Conservation (phyloP, 2,888 invertebrate species). For the Gymnoscelis rufifasciata region DNA sequence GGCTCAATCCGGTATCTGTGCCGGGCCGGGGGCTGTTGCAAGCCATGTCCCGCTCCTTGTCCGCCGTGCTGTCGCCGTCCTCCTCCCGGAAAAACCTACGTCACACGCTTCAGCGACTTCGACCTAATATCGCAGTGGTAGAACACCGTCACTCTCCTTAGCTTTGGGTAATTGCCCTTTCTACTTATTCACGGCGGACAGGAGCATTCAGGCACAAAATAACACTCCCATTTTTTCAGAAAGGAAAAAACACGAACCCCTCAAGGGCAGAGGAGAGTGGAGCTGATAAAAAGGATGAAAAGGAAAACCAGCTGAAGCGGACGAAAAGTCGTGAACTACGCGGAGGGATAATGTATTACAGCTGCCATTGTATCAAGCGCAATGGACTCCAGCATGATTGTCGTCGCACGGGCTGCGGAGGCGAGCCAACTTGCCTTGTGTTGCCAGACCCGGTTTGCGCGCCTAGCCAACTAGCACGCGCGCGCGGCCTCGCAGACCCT, state of each 20-base stretch:
- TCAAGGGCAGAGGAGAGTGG: slow-evolving; percentile 53
- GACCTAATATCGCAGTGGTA: slow-evolving; percentile 71
- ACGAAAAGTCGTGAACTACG: slow-evolving; percentile 76
- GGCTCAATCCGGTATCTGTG: slow-evolving; percentile 74
- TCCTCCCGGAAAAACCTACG: slow-evolving; percentile 71
- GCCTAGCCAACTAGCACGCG: slow-evolving; percentile 72
- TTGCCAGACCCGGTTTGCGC: slow-evolving; percentile 77
- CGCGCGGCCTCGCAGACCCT: slow-evolving; percentile 63
- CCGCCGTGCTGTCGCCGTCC: slow-evolving; percentile 71
- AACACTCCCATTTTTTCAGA: slow-evolving; percentile 43
- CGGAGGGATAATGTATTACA: slow-evolving; percentile 75
- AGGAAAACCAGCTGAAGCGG: slow-evolving; percentile 66
- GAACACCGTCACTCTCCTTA: slow-evolving; percentile 38
- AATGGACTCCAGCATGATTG: slow-evolving; percentile 81
- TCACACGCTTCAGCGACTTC: slow-evolving; percentile 72
- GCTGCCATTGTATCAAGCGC: slow-evolving; percentile 79
- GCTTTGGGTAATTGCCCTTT: slow-evolving; percentile 51
- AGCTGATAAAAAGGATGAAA: slow-evolving; percentile 60
- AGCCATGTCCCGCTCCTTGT: slow-evolving; percentile 63
- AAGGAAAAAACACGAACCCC: slow-evolving; percentile 45
- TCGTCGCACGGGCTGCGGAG: slow-evolving; percentile 74
- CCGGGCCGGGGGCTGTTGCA: slow-evolving; percentile 54
- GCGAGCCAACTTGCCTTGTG: slow-evolving; percentile 71
- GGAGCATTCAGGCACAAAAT: slow-evolving; percentile 17
- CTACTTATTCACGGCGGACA: slow-evolving; percentile 56